These are phyloP conservation scores for Sphyrna mokarran DNA, from an alignment of 2,113 vertebrate genomes.

Conservation along the genomic window DNA sequence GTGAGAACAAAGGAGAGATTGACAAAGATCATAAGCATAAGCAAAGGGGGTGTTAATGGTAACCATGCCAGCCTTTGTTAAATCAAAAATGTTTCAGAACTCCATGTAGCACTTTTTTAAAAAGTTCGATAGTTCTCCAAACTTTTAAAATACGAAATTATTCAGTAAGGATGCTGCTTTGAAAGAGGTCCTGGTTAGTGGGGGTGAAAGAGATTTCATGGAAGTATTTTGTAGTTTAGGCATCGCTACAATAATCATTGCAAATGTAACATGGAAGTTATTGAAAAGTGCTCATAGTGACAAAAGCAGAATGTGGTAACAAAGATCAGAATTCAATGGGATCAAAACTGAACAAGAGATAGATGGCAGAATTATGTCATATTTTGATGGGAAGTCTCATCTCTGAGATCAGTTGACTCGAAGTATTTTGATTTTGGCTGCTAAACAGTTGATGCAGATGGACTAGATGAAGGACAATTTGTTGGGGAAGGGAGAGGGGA, in stretches of 20 bases:
- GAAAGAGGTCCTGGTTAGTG: neutral
- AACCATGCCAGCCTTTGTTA: neutral
- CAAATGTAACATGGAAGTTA: neutral
- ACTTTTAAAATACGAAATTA: neutral
- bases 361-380: neutral
- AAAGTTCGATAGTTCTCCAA: neutral
- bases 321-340: no score
- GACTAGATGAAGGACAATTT: neutral
- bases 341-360: no score
- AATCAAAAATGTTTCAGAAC: conserved; percentile 14
- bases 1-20: no score
- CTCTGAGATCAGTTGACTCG: neutral
- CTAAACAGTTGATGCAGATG: neutral
- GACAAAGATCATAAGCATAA: no score
- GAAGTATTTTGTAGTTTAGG: neutral
- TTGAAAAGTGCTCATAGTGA: no score
- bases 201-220: neutral
- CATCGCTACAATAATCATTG: neutral
- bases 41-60: no score
- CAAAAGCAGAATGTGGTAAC: no score
- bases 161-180: neutral
- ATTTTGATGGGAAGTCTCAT: neutral
- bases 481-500: no score
- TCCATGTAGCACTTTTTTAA: neutral
- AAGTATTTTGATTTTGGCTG: neutral